These are phyloP conservation scores for Emydocephalus ijimae DNA, from an alignment of 2,113 vertebrate species.

Conservation along the genomic window DNA sequence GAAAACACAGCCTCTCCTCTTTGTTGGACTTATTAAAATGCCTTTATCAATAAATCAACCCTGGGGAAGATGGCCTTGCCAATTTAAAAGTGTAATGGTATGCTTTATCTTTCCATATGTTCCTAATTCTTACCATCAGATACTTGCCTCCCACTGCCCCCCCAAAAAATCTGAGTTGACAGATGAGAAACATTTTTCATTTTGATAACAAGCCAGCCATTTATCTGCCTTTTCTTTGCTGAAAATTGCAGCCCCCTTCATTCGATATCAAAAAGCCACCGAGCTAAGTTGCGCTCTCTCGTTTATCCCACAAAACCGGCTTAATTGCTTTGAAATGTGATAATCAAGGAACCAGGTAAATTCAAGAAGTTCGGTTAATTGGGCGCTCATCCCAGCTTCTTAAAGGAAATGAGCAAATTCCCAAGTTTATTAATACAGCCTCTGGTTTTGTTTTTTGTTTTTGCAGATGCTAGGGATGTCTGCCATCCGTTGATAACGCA, in stretches of 20 bases:
- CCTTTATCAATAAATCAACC: not conserved
- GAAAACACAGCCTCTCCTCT: not conserved
- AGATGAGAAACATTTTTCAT: slow-evolving; percentile 35
- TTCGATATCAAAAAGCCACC: slow-evolving; percentile 31
- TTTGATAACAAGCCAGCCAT: slow-evolving; percentile 38
- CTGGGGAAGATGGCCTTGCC: slow-evolving; percentile 5
- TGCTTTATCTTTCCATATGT: slow-evolving; percentile 44
- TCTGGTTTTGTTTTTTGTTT: not conserved
- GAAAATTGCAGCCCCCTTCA: slow-evolving; percentile 7
- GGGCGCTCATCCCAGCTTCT: not conserved
- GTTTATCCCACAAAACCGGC: not conserved
- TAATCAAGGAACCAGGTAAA: not conserved
- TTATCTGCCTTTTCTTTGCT: slow-evolving; percentile 42
- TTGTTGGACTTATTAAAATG: not conserved
- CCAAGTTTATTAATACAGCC: not conserved
- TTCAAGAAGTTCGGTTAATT: not conserved
- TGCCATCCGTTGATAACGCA: not conserved
- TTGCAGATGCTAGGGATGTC: not conserved
- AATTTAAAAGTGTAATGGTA: slow-evolving; percentile 16
- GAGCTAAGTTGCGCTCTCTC: slow-evolving; percentile 24
- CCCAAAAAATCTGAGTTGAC: slow-evolving; percentile 4
- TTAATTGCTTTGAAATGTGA: slow-evolving; percentile 6
- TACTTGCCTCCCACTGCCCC: not conserved
- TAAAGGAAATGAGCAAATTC: not conserved
- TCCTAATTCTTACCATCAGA: slow-evolving; percentile 40